A percentile compares a stretch with the other conserved stretches of the same genome.
These are phyloP conservation scores for Gnathonemus echidnorhynchus DNA, from an alignment of 2,113 vertebrate species.

Conservation along the genomic window DNA sequence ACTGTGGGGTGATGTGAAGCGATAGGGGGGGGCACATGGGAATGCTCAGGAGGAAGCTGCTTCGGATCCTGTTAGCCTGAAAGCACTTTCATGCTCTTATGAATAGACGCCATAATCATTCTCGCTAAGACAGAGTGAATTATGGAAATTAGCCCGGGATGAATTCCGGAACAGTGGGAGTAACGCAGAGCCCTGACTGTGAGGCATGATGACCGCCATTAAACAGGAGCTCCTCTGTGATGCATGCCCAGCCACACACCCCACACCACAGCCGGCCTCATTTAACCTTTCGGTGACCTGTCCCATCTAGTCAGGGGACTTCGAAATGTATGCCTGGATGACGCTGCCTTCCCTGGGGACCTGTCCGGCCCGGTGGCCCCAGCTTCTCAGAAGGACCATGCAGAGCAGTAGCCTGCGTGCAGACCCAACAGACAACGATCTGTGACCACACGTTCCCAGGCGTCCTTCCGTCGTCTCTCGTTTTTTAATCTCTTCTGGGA, in stretches of 20 bases:
- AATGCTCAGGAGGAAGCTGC: neutral
- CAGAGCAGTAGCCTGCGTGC: neutral
- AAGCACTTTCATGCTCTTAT: neutral
- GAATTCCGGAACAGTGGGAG: neutral
- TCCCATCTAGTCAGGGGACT: neutral
- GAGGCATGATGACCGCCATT: neutral
- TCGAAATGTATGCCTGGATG: neutral
- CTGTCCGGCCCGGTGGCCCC: neutral
- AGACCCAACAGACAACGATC: neutral
- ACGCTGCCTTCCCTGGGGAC: neutral
- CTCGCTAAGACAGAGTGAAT: neutral
- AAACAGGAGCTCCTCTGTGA: neutral
- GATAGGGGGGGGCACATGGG: neutral
- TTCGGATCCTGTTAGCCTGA: neutral
- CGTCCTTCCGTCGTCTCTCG: neutral
- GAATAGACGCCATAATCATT: neutral
- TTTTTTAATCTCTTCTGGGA: neutral
- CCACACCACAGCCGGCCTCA: neutral
- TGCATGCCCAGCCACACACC: neutral
- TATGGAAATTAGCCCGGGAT: neutral
- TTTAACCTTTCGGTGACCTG: neutral
- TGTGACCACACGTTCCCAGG: neutral
- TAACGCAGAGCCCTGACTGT: neutral
- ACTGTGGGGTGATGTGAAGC: neutral
- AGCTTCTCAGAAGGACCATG: neutral